Base-by-base conservation (phyloP, 2,113 vertebrate species). In the Nannobrachium achirus region DNA sequence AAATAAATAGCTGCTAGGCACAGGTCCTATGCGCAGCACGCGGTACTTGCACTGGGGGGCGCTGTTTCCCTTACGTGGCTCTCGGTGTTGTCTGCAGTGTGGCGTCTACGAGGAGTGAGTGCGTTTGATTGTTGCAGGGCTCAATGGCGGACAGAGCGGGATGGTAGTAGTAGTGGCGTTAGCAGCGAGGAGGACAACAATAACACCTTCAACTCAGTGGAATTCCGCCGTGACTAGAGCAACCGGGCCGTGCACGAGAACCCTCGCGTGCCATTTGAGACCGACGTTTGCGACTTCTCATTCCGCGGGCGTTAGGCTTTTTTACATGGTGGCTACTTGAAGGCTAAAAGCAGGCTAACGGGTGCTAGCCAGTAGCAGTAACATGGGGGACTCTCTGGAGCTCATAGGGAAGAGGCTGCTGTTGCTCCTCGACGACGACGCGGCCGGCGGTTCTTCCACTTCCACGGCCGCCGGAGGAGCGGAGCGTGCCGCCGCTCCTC, bases 381-480 rank as follows among this genome's bases (percentile, higher is more conserved):
- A 79, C 89, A 98, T 98, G 96, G 95, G 94, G 85, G 96, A 96
- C 88, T 93, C 96, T 86, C 93, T 96, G 50, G 95, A 96, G 80
- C 87, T 97, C 79, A 94, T 98, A 80, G 96, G 96, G 77, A 98
- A 97, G 92, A 94, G 96, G 66, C 92, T 98, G 83, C 85, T 96
- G 79, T 88, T 97, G 83, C 94, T 97, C 52, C 93, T 96, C 82
- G 91, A 93, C 74, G 94, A 96, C 58, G 89, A 87, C 49, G 88
- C 91, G 75, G 86, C 93, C 13, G 67, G 9, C 46, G 48, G 78
- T 87, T 64, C 85, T 48, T 57, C 91, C 13, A 86, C 68, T n/a
- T n/a, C n/a, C 20, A 93, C 86, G 66, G 44, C 88, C 59, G 94
- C 88, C 59, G 94, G n/a, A n/a, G n/a, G n/a, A 91, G 53, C 71